Evolutionary conservation across 1,140 invertebrate species (phyloP), one percentile per base, ranked within the genome.

Genomic region (Prorops nasuta): DNA sequence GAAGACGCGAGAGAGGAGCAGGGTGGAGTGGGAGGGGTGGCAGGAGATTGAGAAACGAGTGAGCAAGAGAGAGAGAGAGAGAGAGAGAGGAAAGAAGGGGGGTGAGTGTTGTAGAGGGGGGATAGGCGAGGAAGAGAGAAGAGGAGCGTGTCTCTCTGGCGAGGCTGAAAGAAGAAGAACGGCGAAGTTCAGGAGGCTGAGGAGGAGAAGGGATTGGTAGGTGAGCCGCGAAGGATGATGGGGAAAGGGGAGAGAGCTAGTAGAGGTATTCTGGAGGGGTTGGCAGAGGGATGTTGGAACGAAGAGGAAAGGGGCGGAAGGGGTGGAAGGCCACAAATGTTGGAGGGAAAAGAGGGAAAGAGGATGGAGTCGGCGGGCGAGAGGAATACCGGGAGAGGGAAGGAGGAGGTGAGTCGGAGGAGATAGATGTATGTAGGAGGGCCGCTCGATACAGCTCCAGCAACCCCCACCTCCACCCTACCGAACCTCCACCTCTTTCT

Each of bases 401-500:
- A 60, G 59, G 60, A 64, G 64, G 58, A 51, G 20, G 65, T 56
- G 69, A 73, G 71, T 71, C 64, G 64, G 73, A 73, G 71, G 71
- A 75, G 71, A 74, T 76, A 76, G 72, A 77, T 77, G 73, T 77
- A 77, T 77, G 71, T 76, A 73, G 72, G 72, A 77, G 72, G 74
- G 72, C 72, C 75, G 75, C 74, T 78, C 73, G 76, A 77, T 77
- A 76, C 75, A 77, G 75, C 75, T 66, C 74, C 76, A 76, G 75
- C 75, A 74, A 69, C 69, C 65, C 64, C 55, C 64, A 53, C 66
- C 64, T 67, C 60, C 63, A 66, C 70, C 64, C 63, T 56, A 28
- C 24, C 34, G 34, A 10, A 10, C 3, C 34, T 12, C 12, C 24
- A 28, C 6, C n/a, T n/a, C n/a, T n/a, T n/a, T n/a, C n/a, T n/a